phyloP scores from a whole-genome alignment of 2,888 invertebrate genomes.

The Cremastinae sp. region DNA sequence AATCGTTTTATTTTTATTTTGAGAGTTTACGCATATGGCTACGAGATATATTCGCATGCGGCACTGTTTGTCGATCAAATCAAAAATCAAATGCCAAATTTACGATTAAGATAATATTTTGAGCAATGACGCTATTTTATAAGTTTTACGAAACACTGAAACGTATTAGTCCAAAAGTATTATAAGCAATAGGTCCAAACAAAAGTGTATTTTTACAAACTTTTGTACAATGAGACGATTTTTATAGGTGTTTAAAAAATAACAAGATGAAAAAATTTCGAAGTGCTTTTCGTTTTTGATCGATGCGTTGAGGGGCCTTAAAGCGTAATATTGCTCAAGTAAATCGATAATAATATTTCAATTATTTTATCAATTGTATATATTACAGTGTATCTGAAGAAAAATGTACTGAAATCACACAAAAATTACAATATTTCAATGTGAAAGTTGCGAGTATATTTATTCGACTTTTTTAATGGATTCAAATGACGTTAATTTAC shows the following conservation, averaged over 20 bases:
- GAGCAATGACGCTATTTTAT: neutral
- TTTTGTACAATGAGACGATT: neutral
- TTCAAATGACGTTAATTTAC: conserved; percentile 1
- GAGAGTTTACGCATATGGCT: neutral
- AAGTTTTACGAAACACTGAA: neutral
- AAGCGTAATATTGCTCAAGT: conserved; percentile 8
- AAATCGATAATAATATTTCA: neutral
- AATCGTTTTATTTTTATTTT: neutral
- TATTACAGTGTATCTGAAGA: neutral
- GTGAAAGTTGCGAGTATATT: too few species aligned
- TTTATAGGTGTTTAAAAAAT: conserved; percentile 3
- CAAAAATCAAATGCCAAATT: conserved; percentile 9
- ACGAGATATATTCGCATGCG: neutral
- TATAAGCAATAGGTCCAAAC: conserved; percentile 11
- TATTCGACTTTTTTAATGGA: conserved; percentile 30
- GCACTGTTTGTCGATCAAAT: neutral
- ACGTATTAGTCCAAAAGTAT: conserved; percentile 12
- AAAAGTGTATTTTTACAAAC: neutral
- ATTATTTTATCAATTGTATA: conserved; percentile 4
- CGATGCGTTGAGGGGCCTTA: neutral
- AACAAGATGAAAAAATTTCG: neutral
- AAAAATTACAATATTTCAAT: neutral
- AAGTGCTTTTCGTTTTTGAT: neutral
- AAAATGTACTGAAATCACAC: neutral
- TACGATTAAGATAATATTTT: neutral